Base-by-base conservation (phyloP, 2,113 vertebrate species). In the Malurus elegans region DNA sequence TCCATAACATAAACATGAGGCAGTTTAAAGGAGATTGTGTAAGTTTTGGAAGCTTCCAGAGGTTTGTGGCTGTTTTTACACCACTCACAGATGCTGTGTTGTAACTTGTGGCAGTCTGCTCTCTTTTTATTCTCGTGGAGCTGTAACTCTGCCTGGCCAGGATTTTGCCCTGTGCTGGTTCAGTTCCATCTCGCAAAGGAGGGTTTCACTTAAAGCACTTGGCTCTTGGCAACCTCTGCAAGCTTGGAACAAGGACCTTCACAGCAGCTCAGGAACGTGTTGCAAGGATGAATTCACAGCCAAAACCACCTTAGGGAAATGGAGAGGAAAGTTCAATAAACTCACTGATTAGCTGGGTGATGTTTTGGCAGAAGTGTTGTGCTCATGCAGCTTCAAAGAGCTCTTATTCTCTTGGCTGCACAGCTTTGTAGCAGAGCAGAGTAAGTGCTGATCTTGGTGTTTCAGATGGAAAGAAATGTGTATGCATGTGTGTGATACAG, bases 231-330 rank as follows among this genome's bases (percentile, higher is more conserved):
- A 94, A 0, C 38, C 32, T 16, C 61, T 70, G 88, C n/a, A 26
- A 38, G 24, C 66, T 58, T 60, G 58, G 53, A 93, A 85, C 23
- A 34, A 69, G 58, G 45, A 65, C 44, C 45, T 79, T 89, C 50
- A 8, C 50, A n/a, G 70, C 47, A 65, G 79, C 70, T 93, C 29
- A 47, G 57, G 75, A 86, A 56, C 2, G 0, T 60, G 60, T 80
- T 83, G 67, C 48, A 61, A 72, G 76, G 45, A 26, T 85, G 80
- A 79, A 86, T 86, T 95, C 62, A 53, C 88, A 90, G 91, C 88
- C 86, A 94, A 96, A 96, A 79, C 81, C 85, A 78, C 67, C 75
- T n/a, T n/a, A 26, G 89, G 60, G 92, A 74, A 75, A 61, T 14
- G 32, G n/a, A 79, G 84, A 94, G 78, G 82, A 72, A 86, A 94